phyloP scores from a whole-genome alignment of 1,140 invertebrate species.

The Zeugodacus cucurbitae region DNA sequence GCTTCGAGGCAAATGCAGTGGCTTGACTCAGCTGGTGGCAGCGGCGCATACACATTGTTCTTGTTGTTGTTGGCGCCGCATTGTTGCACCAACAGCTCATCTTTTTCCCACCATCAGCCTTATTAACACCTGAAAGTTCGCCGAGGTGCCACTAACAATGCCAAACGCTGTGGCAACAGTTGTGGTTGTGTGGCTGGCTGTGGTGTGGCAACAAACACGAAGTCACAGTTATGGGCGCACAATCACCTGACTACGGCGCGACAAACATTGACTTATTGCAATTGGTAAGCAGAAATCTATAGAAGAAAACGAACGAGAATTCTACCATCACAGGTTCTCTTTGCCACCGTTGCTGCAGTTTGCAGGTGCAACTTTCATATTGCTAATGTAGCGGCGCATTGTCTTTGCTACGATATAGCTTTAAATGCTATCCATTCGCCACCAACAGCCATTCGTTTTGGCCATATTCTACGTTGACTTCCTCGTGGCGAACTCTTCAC shows the following conservation, averaged over 20 bases:
- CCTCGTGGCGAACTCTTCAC: neutral
- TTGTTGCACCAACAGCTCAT: neutral
- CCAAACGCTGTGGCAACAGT: neutral
- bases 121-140: constrained; percentile 30
- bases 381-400: neutral
- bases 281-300: neutral
- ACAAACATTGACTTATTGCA: neutral
- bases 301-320: no score
- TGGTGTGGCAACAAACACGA: neutral
- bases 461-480: neutral
- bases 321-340: neutral
- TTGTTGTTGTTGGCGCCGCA: no score
- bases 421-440: neutral
- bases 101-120: neutral
- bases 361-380: constrained; percentile 24
- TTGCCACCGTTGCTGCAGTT: neutral
- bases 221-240: constrained; percentile 22
- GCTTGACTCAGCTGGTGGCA: neutral
- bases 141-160: neutral
- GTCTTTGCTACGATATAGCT: neutral
- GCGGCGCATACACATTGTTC: neutral
- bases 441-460: neutral
- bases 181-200: neutral
- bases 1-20: neutral
- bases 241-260: neutral